Percentiles rank a stretch among this genome's conserved stretches.
phyloP scores from a whole-genome alignment of 2,888 invertebrate species.

The Melanostoma scalare region DNA sequence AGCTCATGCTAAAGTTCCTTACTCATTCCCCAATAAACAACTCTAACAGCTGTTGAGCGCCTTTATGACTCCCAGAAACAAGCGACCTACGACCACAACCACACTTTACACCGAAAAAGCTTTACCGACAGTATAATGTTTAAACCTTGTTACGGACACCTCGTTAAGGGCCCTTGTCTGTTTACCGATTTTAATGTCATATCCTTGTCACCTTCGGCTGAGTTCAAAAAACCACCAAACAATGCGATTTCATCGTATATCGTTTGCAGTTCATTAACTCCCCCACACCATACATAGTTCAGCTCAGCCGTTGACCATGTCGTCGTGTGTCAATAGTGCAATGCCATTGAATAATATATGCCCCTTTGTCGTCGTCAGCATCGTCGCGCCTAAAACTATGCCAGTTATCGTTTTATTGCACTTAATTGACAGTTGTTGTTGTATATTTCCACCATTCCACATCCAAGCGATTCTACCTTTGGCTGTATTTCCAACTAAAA shows the following conservation, averaged over 20 bases:
- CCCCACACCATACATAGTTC: neutral
- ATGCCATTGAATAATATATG: constrained; percentile 70
- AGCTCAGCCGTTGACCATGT: neutral
- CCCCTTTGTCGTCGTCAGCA: constrained; percentile 51
- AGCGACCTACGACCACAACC: neutral
- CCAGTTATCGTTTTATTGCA: constrained; percentile 70
- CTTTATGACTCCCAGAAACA: too few species aligned
- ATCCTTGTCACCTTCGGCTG: constrained; percentile 58
- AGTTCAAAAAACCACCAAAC: constrained; percentile 26
- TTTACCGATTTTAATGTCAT: constrained; percentile 55
- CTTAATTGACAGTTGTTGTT: constrained; percentile 70
- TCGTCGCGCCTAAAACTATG: constrained; percentile 70
- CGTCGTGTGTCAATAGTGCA: constrained; percentile 56
- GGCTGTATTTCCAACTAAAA: constrained; percentile 35
- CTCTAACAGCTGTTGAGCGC: too few species aligned
- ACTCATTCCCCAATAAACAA: too few species aligned
- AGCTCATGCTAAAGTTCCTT: too few species aligned
- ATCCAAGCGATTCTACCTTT: neutral
- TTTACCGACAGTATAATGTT: constrained; percentile 9
- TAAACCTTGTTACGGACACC: constrained; percentile 16
- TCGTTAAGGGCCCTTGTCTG: constrained; percentile 53
- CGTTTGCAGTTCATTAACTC: constrained; percentile 72
- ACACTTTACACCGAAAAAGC: neutral
- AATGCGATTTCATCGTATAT: constrained; percentile 65
- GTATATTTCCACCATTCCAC: constrained; percentile 12